Evolutionary conservation across 2,888 invertebrate species (phyloP), one percentile per base, ranked within the genome.

Genomic region (Drosophila anceps): DNA sequence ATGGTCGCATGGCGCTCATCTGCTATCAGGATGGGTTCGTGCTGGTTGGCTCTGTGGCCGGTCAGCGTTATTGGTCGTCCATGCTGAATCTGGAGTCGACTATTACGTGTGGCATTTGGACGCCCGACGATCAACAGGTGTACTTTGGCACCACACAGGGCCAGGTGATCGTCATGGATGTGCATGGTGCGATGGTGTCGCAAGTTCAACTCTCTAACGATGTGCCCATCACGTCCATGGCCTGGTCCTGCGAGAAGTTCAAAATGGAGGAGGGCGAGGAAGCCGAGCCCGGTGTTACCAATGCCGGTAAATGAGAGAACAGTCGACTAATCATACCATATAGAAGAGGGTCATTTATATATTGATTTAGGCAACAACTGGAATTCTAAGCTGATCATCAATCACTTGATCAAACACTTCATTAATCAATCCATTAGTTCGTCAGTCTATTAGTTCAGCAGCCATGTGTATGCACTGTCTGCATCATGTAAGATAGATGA

Each of bases 1-100:
- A 99, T 93, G 99, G 99, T 18, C 95, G 98, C 57, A 98, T 99
- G 98, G 99, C 99, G 2, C 95, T 99, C 68, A 99, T 99, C 89
- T 99, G 98, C 92, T 99, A 99, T 93, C 97, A 97, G 95, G 99
- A 99, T 94, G 99, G 99, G 18, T 99, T 99, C 93, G 99, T 99
- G 10, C 94, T 99, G 83, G 99, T 99, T 44, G 99, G 98, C 0
- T 98, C 98, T 1, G 99, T 98, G 73, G 98, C 98, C 1, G 99
- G 99, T 0, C 99, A 99, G 93, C 95, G 99, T 10, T 98, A 98
- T 93, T 99, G 99, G 99, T 99, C 99, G 0, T 98, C 98, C 53
- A 98, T 98, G 98, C 94, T 99, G 74, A 98, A 98, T 88, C 94
- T 98, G 80, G 98, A 98, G 92, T 96, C 98, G 20, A 96, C 97